phyloP scores from a whole-genome alignment of 1,140 invertebrate species.

The Cardiocondyla obscurior region DNA sequence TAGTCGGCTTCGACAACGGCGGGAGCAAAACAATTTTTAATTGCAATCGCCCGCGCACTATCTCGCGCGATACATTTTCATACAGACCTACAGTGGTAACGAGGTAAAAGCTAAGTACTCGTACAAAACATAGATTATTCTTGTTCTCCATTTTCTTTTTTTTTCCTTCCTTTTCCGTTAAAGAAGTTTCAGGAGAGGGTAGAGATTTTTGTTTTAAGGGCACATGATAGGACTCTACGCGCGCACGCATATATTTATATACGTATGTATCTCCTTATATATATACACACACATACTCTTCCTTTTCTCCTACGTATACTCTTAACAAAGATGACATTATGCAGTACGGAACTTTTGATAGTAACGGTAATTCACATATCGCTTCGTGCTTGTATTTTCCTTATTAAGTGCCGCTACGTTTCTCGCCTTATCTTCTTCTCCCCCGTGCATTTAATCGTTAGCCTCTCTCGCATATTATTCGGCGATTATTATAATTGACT shows the following conservation, averaged over 20 bases:
- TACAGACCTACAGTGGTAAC: slow-evolving; percentile 25
- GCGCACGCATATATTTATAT: slow-evolving; percentile 13
- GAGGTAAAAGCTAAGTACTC: slow-evolving; percentile 67
- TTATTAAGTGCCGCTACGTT: not conserved
- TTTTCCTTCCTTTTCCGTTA: not conserved
- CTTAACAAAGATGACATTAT: slow-evolving; percentile 49
- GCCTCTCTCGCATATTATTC: slow-evolving; percentile 22
- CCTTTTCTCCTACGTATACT: slow-evolving; percentile 51
- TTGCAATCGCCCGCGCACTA: slow-evolving; percentile 43
- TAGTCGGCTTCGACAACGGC: slow-evolving; percentile 48
- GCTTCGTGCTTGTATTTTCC: not conserved
- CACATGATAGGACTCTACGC: slow-evolving; percentile 42
- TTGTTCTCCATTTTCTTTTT: not conserved
- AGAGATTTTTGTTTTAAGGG: slow-evolving; percentile 30
- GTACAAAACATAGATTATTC: slow-evolving; percentile 63
- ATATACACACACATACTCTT: slow-evolving; percentile 38
- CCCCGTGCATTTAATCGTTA: not conserved
- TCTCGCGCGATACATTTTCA: slow-evolving; percentile 24
- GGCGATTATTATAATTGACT: slow-evolving; percentile 68
- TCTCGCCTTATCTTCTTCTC: not conserved
- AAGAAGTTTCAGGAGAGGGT: not conserved
- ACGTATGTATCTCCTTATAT: slow-evolving; percentile 18
- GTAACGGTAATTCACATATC: not conserved
- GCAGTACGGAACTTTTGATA: not conserved
- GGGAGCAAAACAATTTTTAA: slow-evolving; percentile 42